Percentiles rank a stretch among this genome's conserved stretches.
These are phyloP conservation scores for Mormyrus proboscirostris DNA, from an alignment of 2,797 vertebrate species.

Conservation along the genomic window DNA sequence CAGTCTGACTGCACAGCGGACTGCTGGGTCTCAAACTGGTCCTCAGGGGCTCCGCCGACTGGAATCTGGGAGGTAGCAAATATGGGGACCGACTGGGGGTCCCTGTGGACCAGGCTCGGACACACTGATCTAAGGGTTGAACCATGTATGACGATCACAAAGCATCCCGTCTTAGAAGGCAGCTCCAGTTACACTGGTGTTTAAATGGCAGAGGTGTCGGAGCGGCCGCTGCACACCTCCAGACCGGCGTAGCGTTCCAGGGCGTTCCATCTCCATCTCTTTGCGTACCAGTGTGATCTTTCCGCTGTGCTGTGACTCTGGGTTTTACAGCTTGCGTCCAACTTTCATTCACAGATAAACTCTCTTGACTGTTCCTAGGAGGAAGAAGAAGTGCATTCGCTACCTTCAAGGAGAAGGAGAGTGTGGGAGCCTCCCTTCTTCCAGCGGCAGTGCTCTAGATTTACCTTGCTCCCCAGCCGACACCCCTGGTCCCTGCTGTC, in stretches of 20 bases:
- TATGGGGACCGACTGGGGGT: neutral
- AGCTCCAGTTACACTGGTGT: neutral
- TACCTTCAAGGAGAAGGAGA: slow-evolving; percentile 92
- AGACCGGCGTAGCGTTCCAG: neutral
- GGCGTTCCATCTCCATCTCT: neutral
- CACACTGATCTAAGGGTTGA: neutral
- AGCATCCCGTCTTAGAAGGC: neutral
- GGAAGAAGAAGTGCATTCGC: slow-evolving; percentile 99
- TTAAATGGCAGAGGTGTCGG: neutral
- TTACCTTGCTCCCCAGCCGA: slow-evolving; percentile 70
- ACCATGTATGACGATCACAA: neutral
- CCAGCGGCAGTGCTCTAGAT: slow-evolving; percentile 97
- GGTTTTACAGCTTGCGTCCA: slow-evolving; percentile 59
- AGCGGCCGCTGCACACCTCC: neutral
- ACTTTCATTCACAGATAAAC: slow-evolving; percentile 86
- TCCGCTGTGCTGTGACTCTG: neutral
- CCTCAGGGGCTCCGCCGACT: neutral
- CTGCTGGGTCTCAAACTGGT: neutral
- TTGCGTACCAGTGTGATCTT: neutral
- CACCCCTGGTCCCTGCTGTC: slow-evolving; percentile 35
- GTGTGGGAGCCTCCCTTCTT: slow-evolving; percentile 93
- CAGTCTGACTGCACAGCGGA: neutral
- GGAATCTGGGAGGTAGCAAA: neutral
- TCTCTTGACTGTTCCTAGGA: slow-evolving; percentile 96
- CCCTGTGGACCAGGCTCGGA: neutral